A percentile compares a stretch with the other conserved stretches of the same genome.
Conservation (phyloP, 2,888 invertebrate species). For the Caenorhabditis virilis region DNA sequence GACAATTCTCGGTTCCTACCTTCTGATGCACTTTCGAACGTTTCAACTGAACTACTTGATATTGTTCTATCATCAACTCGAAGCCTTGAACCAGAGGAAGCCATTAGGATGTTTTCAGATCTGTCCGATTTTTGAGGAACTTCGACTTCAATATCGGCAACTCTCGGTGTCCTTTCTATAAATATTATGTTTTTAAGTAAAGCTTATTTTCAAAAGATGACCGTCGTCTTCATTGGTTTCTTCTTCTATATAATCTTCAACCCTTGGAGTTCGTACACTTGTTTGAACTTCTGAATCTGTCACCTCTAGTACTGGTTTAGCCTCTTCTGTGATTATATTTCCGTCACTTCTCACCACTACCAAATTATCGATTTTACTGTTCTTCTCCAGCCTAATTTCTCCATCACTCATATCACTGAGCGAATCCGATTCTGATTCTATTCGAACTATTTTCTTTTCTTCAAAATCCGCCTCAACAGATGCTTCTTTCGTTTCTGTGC, state of each 20-base stretch:
- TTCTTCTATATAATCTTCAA: conserved; percentile 6
- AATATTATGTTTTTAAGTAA: not conserved
- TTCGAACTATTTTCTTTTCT: no score
- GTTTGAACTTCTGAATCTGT: not conserved
- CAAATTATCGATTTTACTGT: conserved; percentile 1
- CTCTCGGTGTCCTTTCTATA: no score
- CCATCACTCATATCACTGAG: conserved; percentile 17
- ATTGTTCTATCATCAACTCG: conserved; percentile 1
- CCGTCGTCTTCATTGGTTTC: not conserved
- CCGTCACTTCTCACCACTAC: conserved; percentile 19
- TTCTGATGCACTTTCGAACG: not conserved
- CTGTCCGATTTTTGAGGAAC: no score
- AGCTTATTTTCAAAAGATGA: not conserved
- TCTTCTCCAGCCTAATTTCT: conserved; percentile 4
- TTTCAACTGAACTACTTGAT: not conserved
- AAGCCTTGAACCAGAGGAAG: no score
- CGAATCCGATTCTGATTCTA: no score
- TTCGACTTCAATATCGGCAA: no score
- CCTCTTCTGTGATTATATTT: conserved; percentile 5
- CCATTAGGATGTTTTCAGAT: no score
- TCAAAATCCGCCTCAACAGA: no score
- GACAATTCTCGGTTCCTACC: no score
- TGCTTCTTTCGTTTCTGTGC: no score
- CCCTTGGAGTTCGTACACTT: conserved; percentile 6
- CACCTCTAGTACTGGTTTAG: not conserved